Base-by-base conservation (phyloP, 1,140 invertebrate genomes). In the Hypothenemus hampei region DNA sequence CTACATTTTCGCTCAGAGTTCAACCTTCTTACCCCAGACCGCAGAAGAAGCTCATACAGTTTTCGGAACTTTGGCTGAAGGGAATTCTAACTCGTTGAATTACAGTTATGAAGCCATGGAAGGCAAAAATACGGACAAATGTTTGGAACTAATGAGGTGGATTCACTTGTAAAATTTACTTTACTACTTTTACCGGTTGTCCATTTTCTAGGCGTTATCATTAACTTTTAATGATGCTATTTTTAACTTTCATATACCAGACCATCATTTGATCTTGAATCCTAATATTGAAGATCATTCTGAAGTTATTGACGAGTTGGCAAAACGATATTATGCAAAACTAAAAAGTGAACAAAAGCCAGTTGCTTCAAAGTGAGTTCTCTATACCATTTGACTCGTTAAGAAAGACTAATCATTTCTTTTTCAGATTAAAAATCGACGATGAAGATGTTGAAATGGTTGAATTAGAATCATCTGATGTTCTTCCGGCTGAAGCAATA, bases 211-310 rank as follows among this genome's bases (percentile, higher is more conserved):
- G 45, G 31, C 36, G 19, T 8, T 45, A 10, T 35, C 39, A 8
- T 36, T 44, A 15, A 44, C 23, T 1, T 7, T 45, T 4, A 20
- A 11, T 21, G 16, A 44, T 13, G 26, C 20, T 13, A 26, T 11
- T 21, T 75, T 82, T 40, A 65, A 77, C 44, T 69, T 80, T 22
- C 69, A 77, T 31, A 74, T 84, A 46, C 82, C 82, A 0, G 78
- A 82, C 18, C 76, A 82, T 41, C 70, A 81, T 7, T 75, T 84
- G 22, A 74, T 79, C 44, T 65, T 84, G 21, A 80, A 84, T 68
- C 78, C 77, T 0, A 70, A 69, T 20, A 61, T 80, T 3, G 62
- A 73, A 10, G 73, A 78, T 39, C 76, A 81, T 56, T 76, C 77
- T 44, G 59, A 66, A 67, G 67, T 56, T 74, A 77, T 63, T 58